Evolutionary conservation across 2,888 invertebrate species (phyloP).

Genomic region (Nematopogon swammerdamellus): DNA sequence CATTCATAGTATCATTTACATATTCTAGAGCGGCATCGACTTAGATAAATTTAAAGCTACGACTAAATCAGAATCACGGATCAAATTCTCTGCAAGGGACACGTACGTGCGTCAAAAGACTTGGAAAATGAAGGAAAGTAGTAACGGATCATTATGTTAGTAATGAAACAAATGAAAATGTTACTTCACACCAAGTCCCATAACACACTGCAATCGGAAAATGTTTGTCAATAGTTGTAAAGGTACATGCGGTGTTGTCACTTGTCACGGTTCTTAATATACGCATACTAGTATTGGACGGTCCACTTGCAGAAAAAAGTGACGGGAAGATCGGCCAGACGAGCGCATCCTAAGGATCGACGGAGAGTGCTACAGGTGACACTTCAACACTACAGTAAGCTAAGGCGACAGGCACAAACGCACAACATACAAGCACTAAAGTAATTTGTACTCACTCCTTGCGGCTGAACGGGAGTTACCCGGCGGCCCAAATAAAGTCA

Average conservation of each 20-base stretch:
- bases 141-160: slow-evolving; percentile 1
- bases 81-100: background rate
- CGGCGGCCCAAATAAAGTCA: slow-evolving; percentile 69
- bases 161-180: slow-evolving; percentile 18
- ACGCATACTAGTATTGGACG: background rate
- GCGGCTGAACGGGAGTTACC: slow-evolving; percentile 62
- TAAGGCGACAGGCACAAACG: slow-evolving; percentile 53
- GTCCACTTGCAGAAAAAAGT: slow-evolving; percentile 41
- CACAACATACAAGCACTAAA: slow-evolving; percentile 56
- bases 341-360: slow-evolving; percentile 8
- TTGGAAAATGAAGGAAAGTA: background rate
- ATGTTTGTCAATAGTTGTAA: slow-evolving; percentile 15
- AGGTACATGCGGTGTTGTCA: slow-evolving; percentile 28
- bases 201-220: slow-evolving; percentile 15
- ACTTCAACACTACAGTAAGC: slow-evolving; percentile 40
- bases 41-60: slow-evolving; percentile 28
- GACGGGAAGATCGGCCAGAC: slow-evolving; percentile 19
- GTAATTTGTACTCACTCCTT: slow-evolving; percentile 68
- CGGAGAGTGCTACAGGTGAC: slow-evolving; percentile 27
- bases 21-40: slow-evolving; percentile 37
- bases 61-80: slow-evolving; percentile 16
- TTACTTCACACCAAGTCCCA: slow-evolving; percentile 30
- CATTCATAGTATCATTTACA: slow-evolving; percentile 11
- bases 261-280: slow-evolving; percentile 16
- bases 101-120: background rate